Base-by-base conservation (phyloP, 2,888 invertebrate species). In the Ectemnius cavifrons region DNA sequence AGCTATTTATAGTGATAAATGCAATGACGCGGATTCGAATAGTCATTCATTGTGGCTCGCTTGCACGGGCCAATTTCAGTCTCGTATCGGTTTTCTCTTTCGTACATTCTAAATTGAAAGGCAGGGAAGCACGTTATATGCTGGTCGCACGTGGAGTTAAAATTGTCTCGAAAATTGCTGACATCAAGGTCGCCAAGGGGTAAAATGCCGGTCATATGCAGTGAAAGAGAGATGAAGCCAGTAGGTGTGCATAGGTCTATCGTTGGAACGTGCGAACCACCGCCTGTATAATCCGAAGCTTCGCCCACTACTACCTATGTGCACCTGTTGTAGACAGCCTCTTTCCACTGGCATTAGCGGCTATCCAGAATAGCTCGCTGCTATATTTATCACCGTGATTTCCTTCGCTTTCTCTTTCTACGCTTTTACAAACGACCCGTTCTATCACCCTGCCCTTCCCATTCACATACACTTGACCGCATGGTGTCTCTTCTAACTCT, bases 351-450 rank as follows among this genome's bases (percentile, higher is more conserved):
- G 16, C 28, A 45, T 59, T 27, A 59, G 46, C 20, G n/a, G 27
- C 4, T 27, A 37, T 37, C 37, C 37, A 8, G n/a, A 27, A 13
- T 46, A 59, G 23, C 62, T 8, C 0, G 5, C 2, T 13, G 37
- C 65, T 70, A 62, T 70, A 65, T 65, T 70, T 65, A 62, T 8
- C 18, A 4, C 20, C 5, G 11, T 52, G 28, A 69, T 68, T 68
- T 71, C 67, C 64, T 23, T 49, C 28, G 11, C 52, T n/a, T 20
- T 37, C 23, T 20, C 18, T 20, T 58, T 18, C 58, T 5, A 58
- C 58, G 20, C 58, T 58, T 11, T 11, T 14, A 23, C 23, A 23
- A 16, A 20, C 20, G 16, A 37, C 27, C 27, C 59, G 6, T 60
- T 60, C 59, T 37, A 11, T 23, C 59, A 28, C 14, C 18, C 23